These are phyloP conservation scores for Acanthornis magna DNA, from an alignment of 2,797 vertebrate genomes.

Conservation along the genomic window DNA sequence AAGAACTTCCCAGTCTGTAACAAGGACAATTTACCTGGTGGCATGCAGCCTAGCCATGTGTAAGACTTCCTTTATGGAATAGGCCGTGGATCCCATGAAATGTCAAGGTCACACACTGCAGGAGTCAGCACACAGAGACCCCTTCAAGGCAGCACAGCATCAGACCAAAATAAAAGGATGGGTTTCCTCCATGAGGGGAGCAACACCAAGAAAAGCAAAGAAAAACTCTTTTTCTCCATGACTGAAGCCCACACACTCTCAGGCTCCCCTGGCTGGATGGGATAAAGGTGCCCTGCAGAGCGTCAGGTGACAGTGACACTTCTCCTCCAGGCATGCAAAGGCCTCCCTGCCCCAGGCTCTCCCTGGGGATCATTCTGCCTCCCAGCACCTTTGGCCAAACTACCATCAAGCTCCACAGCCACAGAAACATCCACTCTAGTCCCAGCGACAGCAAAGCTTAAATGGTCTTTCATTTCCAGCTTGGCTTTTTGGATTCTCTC, in stretches of 20 bases:
- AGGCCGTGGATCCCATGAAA: not conserved
- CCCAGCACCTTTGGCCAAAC: not conserved
- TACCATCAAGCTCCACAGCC: not conserved
- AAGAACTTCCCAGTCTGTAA: not conserved
- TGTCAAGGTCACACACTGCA: fast-evolving
- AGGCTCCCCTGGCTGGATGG: not conserved
- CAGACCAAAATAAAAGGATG: not conserved
- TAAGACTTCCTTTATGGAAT: not conserved
- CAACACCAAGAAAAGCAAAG: not conserved
- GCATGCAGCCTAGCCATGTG: not conserved
- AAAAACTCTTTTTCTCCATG: not conserved
- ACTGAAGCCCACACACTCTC: not conserved
- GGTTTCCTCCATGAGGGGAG: not conserved
- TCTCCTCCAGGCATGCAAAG: not conserved
- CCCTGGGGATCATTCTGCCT: not conserved
- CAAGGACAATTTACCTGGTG: not conserved
- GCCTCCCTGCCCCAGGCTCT: not conserved
- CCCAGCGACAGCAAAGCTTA: not conserved
- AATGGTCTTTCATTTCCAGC: not conserved
- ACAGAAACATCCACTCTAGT: not conserved
- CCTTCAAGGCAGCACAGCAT: not conserved
- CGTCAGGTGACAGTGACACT: not conserved
- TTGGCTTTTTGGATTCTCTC: not conserved
- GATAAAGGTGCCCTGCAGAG: not conserved
- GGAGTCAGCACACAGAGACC: not conserved